Evolutionary conservation across 2,797 vertebrate genomes (phyloP), one percentile per base, ranked within the genome.

Genomic region (Channa striata): DNA sequence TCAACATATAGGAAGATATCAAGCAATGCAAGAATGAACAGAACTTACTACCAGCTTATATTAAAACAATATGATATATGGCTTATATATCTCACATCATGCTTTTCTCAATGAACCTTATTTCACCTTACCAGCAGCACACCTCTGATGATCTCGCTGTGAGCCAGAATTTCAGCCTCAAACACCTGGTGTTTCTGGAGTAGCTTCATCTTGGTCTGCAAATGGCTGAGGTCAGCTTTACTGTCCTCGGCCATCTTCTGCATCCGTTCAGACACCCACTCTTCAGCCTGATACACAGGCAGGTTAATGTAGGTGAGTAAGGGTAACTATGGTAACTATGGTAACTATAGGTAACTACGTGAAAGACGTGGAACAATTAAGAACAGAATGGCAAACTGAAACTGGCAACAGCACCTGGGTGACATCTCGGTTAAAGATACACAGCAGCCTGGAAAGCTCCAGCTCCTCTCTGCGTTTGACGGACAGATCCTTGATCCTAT

Each of bases 121-220:
- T 42, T 6, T 42, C 3, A 17, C n/a, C 43, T 44, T 46, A 93
- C 93, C 95, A 89, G 92, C 70, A 91, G 89, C 33, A 96, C 92
- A 36, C 91, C 84, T 17, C 77, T 85, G 78, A 97, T 91, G 73
- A 93, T 93, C 77, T 93, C 88, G 21, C 93, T 82, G 59, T 94
- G 96, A 50, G 95, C 95, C 80, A 95, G 84, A 83, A 97, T 96
- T 89, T 98, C 96, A 1, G 96, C 95, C 88, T 97, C 94, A 54
- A 97, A 97, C 72, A 92, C 95, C 78, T 96, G 95, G 80, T 97
- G 96, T 56, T 95, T 97, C 87, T 95, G 93, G n/a, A 97, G 87
- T 17, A 95, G 86, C 82, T 95, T 97, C 92, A 95, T 89, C 83
- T 95, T 96, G 52, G 91, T 93, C 65, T 93, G 92, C 73, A 97